Conservation (phyloP, 2,888 invertebrate genomes). For the Drosophila bunnanda region DNA sequence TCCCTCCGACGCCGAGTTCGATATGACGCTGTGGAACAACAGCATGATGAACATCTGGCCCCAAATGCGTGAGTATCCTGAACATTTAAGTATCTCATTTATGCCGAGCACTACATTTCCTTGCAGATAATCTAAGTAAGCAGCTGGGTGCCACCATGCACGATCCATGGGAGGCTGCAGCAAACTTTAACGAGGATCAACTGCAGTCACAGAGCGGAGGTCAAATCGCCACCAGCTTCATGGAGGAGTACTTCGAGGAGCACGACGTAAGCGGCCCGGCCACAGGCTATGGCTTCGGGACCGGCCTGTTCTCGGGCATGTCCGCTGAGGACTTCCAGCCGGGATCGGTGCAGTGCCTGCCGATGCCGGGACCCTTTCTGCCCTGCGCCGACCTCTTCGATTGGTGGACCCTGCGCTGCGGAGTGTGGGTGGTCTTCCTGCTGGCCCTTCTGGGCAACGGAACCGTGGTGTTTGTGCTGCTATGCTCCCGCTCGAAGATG, state of each 20-base stretch:
- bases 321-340: constrained; percentile 79
- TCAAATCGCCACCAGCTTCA: constrained; percentile 85
- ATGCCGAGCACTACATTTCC: not conserved
- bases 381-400: constrained; percentile 98
- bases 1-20: constrained; percentile 89
- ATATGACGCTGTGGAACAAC: constrained; percentile 92
- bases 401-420: constrained; percentile 98
- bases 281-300: constrained; percentile 67
- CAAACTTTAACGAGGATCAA: constrained; percentile 52
- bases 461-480: constrained; percentile 96
- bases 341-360: constrained; percentile 89
- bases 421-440: constrained; percentile 98
- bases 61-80: constrained; percentile 88
- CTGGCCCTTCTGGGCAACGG: constrained; percentile 98
- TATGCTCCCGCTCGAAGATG: constrained; percentile 96
- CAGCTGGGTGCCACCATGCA: constrained; percentile 90
- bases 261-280: constrained; percentile 79
- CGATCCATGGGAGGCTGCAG: constrained; percentile 87
- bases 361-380: constrained; percentile 95
- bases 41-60: constrained; percentile 93
- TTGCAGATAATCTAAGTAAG: constrained; percentile 89
- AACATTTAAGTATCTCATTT: too few species aligned
- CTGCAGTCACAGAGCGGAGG: constrained; percentile 55
- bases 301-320: constrained; percentile 81
- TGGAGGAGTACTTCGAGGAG: constrained; percentile 90